Evolutionary conservation across 2,888 invertebrate species (phyloP), one percentile per base, ranked within the genome.

Genomic region (Hirtodrosophila cameraria): DNA sequence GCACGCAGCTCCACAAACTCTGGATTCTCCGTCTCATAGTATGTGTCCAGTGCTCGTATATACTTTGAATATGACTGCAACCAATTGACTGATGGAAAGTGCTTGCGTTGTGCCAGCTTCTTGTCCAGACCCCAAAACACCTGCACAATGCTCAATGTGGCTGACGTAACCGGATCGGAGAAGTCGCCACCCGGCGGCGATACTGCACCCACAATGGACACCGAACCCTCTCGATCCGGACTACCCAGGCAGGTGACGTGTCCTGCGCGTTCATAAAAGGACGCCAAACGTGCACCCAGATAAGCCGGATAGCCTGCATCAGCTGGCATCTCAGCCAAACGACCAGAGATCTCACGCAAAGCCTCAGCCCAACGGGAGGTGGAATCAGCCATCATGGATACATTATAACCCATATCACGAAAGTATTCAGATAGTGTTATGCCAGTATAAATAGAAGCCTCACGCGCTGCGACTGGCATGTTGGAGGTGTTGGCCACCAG

Each of bases 291-390:
- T 7, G 99, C 99, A 36, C 99, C 99, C 90, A 99, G 93, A 92
- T 99, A 99, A 49, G 99, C 99, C 18, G 99, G 99, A 92, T 99
- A 99, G 89, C 99, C 99, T 27, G 95, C 94, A 93, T 97, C 98
- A 79, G 99, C 99, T 88, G 99, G 99, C 99, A 99, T 99, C 94
- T 99, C 99, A 89, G 99, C 99, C 90, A 99, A 93, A 91, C 99
- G 99, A 75, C 96, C 99, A 0, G 99, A 99, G 92, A 99, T 99
- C 94, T 99, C 99, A 92, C 99, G 95, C 91, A 99, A 94, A 74
- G 99, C 99, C 92, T 99, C 99, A 53, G 99, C 99, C 99, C 99
- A 99, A 92, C 99, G 97, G 5, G 99, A 99, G 8, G 99, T 99
- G 20, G 99, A 99, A 92, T 99, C 99, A 57, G 99, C 99, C 99